Conservation (phyloP, 2,113 vertebrate genomes). For the Salvator merianae region DNA sequence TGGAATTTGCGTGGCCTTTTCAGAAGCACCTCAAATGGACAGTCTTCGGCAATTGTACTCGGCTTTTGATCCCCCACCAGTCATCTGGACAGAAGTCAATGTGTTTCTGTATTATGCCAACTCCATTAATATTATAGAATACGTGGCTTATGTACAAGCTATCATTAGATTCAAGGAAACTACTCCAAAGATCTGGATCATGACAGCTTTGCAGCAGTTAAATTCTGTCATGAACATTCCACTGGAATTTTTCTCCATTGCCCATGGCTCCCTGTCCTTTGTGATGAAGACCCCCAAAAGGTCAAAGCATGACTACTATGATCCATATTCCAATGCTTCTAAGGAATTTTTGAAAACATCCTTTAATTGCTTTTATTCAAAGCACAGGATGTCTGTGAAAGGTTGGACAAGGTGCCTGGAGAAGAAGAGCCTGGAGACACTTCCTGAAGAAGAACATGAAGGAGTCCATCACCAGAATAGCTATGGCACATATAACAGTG, state of each 20-base stretch:
- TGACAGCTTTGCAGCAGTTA: conserved; percentile 4
- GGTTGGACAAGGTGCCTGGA: not conserved
- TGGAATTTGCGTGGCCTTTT: not conserved
- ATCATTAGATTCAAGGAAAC: rapidly evolving
- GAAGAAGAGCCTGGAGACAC: not conserved
- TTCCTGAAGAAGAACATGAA: too few relatives aligned
- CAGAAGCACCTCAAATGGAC: not conserved
- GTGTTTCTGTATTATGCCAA: not conserved
- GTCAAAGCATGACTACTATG: not conserved
- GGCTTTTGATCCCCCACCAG: rapidly evolving
- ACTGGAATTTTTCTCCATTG: not conserved
- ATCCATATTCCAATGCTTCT: not conserved
- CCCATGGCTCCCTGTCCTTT: not conserved
- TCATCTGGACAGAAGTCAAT: not conserved
- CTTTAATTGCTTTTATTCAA: not conserved
- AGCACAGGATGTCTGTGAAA: not conserved
- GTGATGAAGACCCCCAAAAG: not conserved
- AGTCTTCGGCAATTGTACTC: rapidly evolving
- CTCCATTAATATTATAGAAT: not conserved
- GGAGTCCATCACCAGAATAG: too few relatives aligned
- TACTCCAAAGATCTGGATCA: not conserved
- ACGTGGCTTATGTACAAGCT: rapidly evolving
- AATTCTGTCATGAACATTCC: too few relatives aligned
- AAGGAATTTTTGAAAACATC: not conserved
- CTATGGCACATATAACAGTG: not conserved